Percentiles rank a stretch among this genome's conserved stretches.
phyloP scores from a whole-genome alignment of 2,113 vertebrate species.

The Anas platyrhynchos region DNA sequence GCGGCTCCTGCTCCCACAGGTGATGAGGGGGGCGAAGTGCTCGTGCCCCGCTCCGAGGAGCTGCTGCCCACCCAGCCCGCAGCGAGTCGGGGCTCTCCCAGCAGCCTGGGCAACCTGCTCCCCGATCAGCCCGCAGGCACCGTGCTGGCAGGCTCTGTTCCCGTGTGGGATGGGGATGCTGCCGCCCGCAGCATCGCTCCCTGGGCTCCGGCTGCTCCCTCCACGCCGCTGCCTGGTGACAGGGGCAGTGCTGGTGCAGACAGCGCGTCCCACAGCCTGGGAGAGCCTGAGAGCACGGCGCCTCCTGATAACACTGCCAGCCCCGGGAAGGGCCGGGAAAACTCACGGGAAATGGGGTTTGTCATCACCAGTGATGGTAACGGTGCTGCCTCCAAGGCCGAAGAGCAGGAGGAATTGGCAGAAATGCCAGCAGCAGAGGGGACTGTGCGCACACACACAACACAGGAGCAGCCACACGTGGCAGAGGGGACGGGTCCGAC shows the following conservation, averaged over 20 bases:
- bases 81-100: fast-evolving
- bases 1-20: not conserved
- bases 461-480: fast-evolving
- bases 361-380: fast-evolving
- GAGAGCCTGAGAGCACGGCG: not conserved
- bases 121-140: fast-evolving
- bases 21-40: not conserved
- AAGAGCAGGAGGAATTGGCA: not conserved
- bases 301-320: fast-evolving
- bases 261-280: fast-evolving
- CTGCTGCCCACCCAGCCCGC: conserved; percentile 34
- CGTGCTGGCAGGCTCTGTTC: not conserved
- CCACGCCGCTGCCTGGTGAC: fast-evolving
- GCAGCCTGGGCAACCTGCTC: fast-evolving
- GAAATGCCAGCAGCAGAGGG: fast-evolving
- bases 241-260: fast-evolving
- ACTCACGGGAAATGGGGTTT: not conserved
- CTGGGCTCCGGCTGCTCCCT: fast-evolving
- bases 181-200: fast-evolving
- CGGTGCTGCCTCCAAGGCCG: fast-evolving
- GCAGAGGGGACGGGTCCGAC: not conserved
- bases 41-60: conserved; percentile 48
- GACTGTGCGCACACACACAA: fast-evolving
- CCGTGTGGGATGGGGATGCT: not conserved
- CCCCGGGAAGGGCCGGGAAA: fast-evolving